Conservation (phyloP, 2,888 invertebrate species). For the Hypolimnas misippus region DNA sequence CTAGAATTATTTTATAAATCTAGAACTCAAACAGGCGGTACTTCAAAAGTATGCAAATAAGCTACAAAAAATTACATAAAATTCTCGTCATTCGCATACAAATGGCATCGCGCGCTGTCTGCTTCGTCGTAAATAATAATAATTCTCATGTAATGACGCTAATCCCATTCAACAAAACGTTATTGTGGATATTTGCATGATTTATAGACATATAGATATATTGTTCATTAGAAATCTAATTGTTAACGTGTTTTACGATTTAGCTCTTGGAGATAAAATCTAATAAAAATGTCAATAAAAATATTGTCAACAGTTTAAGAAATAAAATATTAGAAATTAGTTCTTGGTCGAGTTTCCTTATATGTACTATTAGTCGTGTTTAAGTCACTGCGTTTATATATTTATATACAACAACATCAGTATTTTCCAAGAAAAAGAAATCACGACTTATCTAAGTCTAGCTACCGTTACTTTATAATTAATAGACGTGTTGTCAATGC, state of each 20-base stretch:
- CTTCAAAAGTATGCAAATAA: conserved; percentile 5
- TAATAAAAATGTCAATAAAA: neutral
- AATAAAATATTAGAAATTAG: neutral
- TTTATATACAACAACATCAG: neutral
- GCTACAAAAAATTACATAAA: neutral
- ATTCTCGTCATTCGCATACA: conserved; percentile 6
- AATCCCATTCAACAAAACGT: neutral
- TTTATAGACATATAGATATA: neutral
- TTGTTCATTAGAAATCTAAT: too few relatives aligned
- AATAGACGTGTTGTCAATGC: neutral
- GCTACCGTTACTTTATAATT: neutral
- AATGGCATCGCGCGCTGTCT: neutral
- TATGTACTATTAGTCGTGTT: neutral
- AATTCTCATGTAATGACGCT: neutral
- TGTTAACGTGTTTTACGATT: too few relatives aligned
- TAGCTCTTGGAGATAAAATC: too few relatives aligned
- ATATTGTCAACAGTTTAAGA: neutral
- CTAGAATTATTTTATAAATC: neutral
- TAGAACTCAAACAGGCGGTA: neutral
- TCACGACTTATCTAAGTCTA: neutral
- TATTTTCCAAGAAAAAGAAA: conserved; percentile 1
- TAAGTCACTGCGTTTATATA: neutral
- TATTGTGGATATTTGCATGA: neutral
- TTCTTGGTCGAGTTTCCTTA: neutral
- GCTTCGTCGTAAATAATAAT: neutral